Evolutionary conservation across 2,113 vertebrate genomes (phyloP).

Genomic region (Lycocorax pyrrhopterus): DNA sequence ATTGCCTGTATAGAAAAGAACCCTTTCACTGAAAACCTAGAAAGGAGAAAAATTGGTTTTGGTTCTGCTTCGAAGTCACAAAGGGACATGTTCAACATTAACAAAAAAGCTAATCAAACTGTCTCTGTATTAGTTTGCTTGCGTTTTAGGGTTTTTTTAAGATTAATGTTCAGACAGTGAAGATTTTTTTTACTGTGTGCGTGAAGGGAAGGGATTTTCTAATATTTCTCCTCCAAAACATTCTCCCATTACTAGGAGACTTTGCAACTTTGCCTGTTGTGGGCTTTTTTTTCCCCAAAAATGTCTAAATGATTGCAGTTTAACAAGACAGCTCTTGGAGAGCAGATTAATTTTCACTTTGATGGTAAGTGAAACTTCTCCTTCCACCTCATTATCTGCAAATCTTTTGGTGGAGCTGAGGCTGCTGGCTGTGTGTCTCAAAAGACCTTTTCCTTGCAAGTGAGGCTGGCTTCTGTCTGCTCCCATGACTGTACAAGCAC

Average conservation of each 20-base stretch:
- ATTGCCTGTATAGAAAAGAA: background rate
- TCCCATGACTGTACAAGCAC: background rate
- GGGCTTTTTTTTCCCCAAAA: rapidly evolving
- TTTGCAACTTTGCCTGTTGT: background rate
- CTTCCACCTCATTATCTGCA: background rate
- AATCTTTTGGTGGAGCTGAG: background rate
- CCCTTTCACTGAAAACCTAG: background rate
- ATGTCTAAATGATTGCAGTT: background rate
- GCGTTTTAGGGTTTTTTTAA: background rate
- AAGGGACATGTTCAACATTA: rapidly evolving
- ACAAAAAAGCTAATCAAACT: background rate
- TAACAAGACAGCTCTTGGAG: background rate
- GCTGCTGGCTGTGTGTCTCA: background rate
- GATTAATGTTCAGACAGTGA: background rate
- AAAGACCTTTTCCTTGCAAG: background rate
- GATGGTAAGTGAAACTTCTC: background rate
- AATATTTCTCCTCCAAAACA: background rate
- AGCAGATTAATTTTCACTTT: background rate
- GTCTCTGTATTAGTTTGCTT: background rate
- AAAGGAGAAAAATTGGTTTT: background rate
- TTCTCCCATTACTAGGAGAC: background rate
- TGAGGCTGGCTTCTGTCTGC: background rate
- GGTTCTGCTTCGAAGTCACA: background rate
- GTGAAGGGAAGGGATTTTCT: background rate
- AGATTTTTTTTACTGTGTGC: rapidly evolving